Evolutionary conservation across 2,797 vertebrate genomes (phyloP).

Genomic region (Phoebastria nigripes): DNA sequence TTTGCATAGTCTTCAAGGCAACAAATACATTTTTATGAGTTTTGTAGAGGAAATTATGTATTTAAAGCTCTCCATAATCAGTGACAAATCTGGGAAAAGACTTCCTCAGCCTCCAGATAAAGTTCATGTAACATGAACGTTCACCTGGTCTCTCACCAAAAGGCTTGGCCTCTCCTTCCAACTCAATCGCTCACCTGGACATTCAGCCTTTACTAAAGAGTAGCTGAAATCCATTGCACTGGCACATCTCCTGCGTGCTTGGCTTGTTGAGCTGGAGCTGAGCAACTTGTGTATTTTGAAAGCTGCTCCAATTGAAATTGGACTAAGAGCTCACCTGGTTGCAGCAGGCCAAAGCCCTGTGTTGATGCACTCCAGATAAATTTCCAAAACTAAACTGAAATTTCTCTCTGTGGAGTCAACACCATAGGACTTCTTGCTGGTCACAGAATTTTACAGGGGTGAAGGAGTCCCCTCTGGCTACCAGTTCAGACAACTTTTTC

Average conservation of each 20-base stretch:
- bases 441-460: neutral
- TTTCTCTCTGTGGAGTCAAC: neutral
- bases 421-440: neutral
- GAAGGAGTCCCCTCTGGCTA: neutral
- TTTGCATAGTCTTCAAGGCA: neutral
- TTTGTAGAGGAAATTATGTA: neutral
- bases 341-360: neutral
- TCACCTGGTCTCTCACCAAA: neutral
- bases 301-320: neutral
- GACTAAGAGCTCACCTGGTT: neutral
- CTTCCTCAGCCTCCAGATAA: neutral
- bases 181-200: neutral
- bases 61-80: neutral
- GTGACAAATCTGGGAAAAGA: neutral
- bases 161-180: neutral
- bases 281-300: neutral
- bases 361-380: neutral
- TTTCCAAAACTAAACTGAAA: neutral
- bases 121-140: neutral
- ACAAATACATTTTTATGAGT: neutral
- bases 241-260: rapidly evolving
- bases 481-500: neutral
- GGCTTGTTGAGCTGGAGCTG: neutral
- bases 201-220: neutral
- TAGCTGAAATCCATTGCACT: neutral